A percentile compares a stretch with the other conserved stretches of the same genome.
phyloP scores from a whole-genome alignment of 1,140 invertebrate genomes.

The Hyphantria cunea region DNA sequence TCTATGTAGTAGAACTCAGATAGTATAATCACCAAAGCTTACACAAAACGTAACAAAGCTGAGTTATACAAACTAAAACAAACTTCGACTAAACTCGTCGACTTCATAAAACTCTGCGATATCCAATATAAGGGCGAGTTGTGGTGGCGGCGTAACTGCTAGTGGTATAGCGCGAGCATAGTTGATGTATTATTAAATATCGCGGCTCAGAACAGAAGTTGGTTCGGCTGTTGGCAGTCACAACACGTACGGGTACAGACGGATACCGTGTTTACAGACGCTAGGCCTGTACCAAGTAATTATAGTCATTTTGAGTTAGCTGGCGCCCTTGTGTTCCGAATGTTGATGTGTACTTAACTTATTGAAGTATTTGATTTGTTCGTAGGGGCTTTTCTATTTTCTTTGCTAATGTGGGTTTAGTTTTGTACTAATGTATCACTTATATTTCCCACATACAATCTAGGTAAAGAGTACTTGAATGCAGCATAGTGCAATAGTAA shows the following conservation, averaged over 20 bases:
- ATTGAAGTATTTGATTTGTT: neutral
- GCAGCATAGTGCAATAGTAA: no score
- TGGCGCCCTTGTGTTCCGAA: neutral
- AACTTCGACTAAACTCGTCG: no score
- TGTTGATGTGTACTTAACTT: neutral
- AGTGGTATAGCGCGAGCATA: neutral
- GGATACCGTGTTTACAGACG: neutral
- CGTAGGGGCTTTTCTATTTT: no score
- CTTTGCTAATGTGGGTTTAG: no score
- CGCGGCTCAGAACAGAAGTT: neutral
- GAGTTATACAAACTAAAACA: no score
- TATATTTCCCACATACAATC: no score
- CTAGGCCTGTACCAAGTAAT: neutral
- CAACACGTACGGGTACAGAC: neutral
- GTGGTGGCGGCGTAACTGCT: neutral
- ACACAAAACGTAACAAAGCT: no score
- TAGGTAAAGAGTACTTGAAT: no score
- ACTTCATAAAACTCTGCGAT: neutral
- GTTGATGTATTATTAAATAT: conserved; percentile 28
- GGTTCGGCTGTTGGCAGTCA: no score
- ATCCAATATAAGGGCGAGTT: neutral
- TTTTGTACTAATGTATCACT: no score
- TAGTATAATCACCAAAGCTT: no score
- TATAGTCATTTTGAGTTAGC: neutral
- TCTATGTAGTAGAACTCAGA: no score